Percentiles rank a stretch among this genome's conserved stretches.
These are phyloP conservation scores for Hippasteria phrygiana DNA, from an alignment of 53 echinoderm and acorn worm genomes.

Conservation along the genomic window DNA sequence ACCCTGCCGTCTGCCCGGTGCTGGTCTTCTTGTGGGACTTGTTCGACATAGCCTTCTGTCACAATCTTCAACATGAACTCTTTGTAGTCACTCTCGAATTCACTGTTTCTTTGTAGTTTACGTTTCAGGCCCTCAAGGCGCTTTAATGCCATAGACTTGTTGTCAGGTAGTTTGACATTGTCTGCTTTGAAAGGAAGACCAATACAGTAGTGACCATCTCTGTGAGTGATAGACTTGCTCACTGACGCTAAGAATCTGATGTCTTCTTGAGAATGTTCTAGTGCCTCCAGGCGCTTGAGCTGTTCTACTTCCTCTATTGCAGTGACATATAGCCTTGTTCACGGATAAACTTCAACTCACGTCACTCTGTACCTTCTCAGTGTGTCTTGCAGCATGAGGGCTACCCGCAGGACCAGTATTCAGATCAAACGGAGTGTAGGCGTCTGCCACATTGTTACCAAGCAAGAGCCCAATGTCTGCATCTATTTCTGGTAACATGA, in stretches of 20 bases:
- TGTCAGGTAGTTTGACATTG: slow-evolving; percentile 41
- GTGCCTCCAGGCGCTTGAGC: slow-evolving; percentile 25
- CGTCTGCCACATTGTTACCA: slow-evolving; percentile 66
- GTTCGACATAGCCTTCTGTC: slow-evolving; percentile 67
- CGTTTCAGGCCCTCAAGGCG: slow-evolving; percentile 38
- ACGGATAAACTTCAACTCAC: slow-evolving; percentile 21
- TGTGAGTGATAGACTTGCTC: slow-evolving; percentile 18
- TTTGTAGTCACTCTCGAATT: slow-evolving; percentile 50
- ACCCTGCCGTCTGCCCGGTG: background rate
- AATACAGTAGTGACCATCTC: slow-evolving; percentile 50
- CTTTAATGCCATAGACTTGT: slow-evolving; percentile 51
- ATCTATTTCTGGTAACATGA: slow-evolving; percentile 36
- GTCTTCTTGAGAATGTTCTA: slow-evolving; percentile 66
- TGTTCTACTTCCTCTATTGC: slow-evolving; percentile 36
- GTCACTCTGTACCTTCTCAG: background rate
- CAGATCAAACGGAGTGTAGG: slow-evolving; percentile 59
- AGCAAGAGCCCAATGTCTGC: slow-evolving; percentile 71
- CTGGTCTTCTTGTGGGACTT: slow-evolving; percentile 55
- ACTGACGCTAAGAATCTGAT: slow-evolving; percentile 55
- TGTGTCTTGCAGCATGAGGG: slow-evolving; percentile 47
- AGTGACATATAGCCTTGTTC: slow-evolving; percentile 44
- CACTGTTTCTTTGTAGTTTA: slow-evolving; percentile 46
- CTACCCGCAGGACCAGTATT: slow-evolving; percentile 51
- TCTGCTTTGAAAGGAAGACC: slow-evolving; percentile 58
- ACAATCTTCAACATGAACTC: slow-evolving; percentile 66